Conservation (phyloP, 1,140 invertebrate genomes). For the Panulirus ornatus region DNA sequence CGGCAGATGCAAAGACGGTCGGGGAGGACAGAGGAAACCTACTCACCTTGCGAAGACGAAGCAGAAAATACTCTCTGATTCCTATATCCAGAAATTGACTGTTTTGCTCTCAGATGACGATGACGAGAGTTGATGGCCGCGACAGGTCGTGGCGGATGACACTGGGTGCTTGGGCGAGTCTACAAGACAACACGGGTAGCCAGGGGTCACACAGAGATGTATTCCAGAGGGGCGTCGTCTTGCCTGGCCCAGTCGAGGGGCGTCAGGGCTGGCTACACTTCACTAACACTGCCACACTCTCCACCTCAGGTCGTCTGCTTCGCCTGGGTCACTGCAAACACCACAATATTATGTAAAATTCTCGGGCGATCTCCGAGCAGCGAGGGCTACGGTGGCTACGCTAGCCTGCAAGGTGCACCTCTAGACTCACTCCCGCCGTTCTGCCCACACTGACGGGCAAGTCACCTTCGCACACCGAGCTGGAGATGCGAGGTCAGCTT, state of each 20-base stretch:
- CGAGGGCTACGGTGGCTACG: not conserved
- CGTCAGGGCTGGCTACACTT: not conserved
- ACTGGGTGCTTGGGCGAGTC: not conserved
- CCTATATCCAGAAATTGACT: not conserved
- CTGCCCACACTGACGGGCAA: not conserved
- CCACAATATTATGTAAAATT: not conserved
- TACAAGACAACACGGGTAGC: not conserved
- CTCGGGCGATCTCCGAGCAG: not conserved
- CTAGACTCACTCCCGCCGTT: conserved; percentile 8
- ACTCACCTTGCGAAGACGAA: not conserved
- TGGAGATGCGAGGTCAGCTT: conserved; percentile 22
- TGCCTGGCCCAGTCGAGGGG: not conserved
- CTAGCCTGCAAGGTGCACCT: not conserved
- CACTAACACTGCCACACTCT: conserved; percentile 3
- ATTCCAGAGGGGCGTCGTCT: not conserved
- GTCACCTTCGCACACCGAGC: conserved; percentile 34
- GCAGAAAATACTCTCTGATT: not conserved
- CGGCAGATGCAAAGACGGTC: too few species aligned
- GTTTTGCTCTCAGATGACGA: not conserved
- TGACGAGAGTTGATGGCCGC: not conserved
- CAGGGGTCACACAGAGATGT: conserved; percentile 3
- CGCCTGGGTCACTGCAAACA: not conserved
- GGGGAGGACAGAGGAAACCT: too few species aligned
- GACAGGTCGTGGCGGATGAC: too few species aligned
- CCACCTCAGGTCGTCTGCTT: not conserved